A percentile compares a stretch with the other conserved stretches of the same genome.
Conservation (phyloP, 2,888 invertebrate genomes). For the Metalampra italica region DNA sequence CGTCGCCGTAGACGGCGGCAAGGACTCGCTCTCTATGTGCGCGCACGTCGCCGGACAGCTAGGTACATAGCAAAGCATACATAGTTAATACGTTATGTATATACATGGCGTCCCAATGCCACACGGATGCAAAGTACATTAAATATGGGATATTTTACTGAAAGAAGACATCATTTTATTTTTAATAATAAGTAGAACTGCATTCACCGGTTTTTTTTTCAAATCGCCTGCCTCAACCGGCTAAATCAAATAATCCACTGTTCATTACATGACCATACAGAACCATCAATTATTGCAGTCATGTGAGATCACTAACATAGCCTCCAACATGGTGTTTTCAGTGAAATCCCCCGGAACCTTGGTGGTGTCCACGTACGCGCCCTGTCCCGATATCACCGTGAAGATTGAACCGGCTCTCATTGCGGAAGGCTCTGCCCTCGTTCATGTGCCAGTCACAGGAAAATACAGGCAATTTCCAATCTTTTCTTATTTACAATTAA, state of each 20-base stretch:
- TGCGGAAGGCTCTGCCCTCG: slow-evolving; percentile 80
- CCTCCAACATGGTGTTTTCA: slow-evolving; percentile 4
- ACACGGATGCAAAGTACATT: no score
- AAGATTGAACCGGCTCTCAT: slow-evolving; percentile 95
- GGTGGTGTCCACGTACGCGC: slow-evolving; percentile 97
- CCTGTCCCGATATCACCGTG: slow-evolving; percentile 92
- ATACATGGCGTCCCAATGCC: no score
- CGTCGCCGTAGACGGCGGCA: slow-evolving; percentile 97
- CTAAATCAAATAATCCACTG: no score
- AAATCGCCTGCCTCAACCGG: no score
- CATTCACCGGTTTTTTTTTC: no score
- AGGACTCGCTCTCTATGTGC: slow-evolving; percentile 98
- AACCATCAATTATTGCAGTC: no score
- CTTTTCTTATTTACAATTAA: neutral
- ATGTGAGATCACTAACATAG: no score
- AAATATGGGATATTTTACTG: no score
- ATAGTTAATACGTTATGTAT: no score
- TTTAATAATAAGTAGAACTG: no score
- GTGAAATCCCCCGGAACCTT: slow-evolving; percentile 92
- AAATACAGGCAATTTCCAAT: slow-evolving; percentile 70
- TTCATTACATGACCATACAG: no score
- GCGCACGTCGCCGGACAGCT: slow-evolving; percentile 85
- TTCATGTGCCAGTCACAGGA: slow-evolving; percentile 89
- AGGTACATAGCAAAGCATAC: slow-evolving; percentile 41
- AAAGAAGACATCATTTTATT: no score